Evolutionary conservation across 2,888 invertebrate species (phyloP), one percentile per base, ranked within the genome.

Genomic region (Acheta domesticus): DNA sequence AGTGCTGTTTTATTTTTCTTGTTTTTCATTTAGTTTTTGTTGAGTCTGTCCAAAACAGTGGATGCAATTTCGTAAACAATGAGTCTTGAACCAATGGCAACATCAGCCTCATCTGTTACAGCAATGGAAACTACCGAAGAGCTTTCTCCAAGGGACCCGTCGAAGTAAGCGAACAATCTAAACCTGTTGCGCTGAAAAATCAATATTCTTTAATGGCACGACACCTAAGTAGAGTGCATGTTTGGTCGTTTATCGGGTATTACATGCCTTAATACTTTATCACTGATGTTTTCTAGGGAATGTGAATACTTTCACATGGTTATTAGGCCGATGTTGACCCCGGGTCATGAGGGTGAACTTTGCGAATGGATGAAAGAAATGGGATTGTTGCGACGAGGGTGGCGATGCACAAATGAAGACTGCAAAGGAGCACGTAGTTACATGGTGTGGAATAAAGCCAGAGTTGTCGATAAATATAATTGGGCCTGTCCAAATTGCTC

Each of bases 351-450:
- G 83, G 88, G 87, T 12, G 89, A 90, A 83, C 84, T 90, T 48
- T 87, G 89, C 80, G 86, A 87, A 80, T 90, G 89, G 89, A 83
- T 90, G 76, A 89, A 88, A 85, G 88, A 88, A 82, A 87, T 87
- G 83, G 88, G 88, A 74, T 84, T 90, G 12, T 87, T 90, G 76
- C 84, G 84, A 20, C 85, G 87, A 48, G 86, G 86, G 2, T 86
- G 86, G 78, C 86, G 84, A 76, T 88, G 88, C 80, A 84, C 86
- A 0, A 85, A 86, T 77, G 82, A 83, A 2, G 85, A 86, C 75
- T 90, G 90, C 82, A 86, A 86, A 77, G 84, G 85, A 19, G 85
- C 85, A 2, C 85, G 85, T 78, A 75, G 80, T 16, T 86, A 84
- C 80, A 86, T 90, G 85, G 84, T 83, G 50, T 89, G 89, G 89